Conservation (phyloP, 2,113 vertebrate species). For the Crotalus tigris region DNA sequence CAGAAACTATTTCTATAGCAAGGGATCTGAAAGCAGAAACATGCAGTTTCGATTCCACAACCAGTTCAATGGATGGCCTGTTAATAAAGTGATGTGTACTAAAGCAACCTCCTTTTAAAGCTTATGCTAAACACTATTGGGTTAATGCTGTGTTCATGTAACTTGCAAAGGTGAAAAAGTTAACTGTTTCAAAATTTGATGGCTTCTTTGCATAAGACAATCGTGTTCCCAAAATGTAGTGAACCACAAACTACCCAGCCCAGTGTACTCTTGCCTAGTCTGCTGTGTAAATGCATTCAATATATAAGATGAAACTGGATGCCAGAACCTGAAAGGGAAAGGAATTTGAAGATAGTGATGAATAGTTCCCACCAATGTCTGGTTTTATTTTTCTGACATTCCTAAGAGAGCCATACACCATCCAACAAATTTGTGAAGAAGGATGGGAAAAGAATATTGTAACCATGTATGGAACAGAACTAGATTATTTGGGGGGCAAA, state of each 20-base stretch:
- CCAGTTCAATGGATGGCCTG: not conserved
- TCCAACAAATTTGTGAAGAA: not conserved
- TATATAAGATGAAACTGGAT: not conserved
- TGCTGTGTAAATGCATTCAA: not conserved
- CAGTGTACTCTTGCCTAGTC: not conserved
- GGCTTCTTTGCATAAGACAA: not conserved
- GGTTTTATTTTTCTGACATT: not conserved
- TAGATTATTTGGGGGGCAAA: not conserved
- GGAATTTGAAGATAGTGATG: not conserved
- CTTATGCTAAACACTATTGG: not conserved
- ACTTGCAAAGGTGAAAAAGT: not conserved
- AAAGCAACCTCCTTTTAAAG: not conserved
- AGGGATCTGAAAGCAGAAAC: not conserved
- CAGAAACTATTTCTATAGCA: not conserved
- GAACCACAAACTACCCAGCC: not conserved
- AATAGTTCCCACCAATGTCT: not conserved
- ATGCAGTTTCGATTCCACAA: not conserved
- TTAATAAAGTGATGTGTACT: not conserved
- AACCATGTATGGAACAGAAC: not conserved
- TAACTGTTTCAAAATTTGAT: not conserved
- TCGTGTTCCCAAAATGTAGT: not conserved
- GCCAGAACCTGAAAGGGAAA: not conserved
- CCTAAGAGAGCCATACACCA: not conserved
- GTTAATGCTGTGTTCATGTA: not conserved
- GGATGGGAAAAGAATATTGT: not conserved